These are phyloP conservation scores for Parapristionchus giblindavisi DNA, from an alignment of 2,888 invertebrate genomes.

Conservation along the genomic window DNA sequence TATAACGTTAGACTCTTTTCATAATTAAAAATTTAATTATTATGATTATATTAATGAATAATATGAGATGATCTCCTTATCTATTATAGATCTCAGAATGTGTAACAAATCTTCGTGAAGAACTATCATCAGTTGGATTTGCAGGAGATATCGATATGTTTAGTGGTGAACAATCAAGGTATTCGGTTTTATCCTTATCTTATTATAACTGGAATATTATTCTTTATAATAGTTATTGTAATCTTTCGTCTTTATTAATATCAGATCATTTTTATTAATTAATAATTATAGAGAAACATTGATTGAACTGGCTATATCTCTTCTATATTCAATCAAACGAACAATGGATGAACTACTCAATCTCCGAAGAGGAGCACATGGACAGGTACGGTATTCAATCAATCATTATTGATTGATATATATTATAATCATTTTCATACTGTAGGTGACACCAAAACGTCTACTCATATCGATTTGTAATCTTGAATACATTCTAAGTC, in stretches of 20 bases:
- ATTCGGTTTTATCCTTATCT: neutral
- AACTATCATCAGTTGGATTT: slow-evolving; percentile 58
- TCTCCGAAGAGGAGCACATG: slow-evolving; percentile 20
- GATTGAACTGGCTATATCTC: slow-evolving; percentile 56
- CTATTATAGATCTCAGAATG: slow-evolving; percentile 60
- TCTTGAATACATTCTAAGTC: slow-evolving; percentile 65
- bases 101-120: slow-evolving; percentile 55
- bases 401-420: neutral
- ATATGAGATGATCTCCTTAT: neutral
- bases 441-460: slow-evolving; percentile 56
- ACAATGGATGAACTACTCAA: slow-evolving; percentile 36
- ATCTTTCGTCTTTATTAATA: neutral
- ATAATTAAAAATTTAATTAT: slow-evolving; percentile 1
- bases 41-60: neutral
- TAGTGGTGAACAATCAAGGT: slow-evolving; percentile 50
- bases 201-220: neutral
- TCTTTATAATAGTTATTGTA: neutral
- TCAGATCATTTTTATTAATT: no score
- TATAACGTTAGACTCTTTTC: neutral
- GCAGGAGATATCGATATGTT: slow-evolving; percentile 66
- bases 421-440: neutral
- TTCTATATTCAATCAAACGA: slow-evolving; percentile 50
- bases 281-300: slow-evolving; percentile 61
- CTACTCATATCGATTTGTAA: slow-evolving; percentile 67
- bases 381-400: slow-evolving; percentile 26